Base-by-base conservation (phyloP, 2,797 vertebrate genomes). In the Chrysocyon brachyurus region DNA sequence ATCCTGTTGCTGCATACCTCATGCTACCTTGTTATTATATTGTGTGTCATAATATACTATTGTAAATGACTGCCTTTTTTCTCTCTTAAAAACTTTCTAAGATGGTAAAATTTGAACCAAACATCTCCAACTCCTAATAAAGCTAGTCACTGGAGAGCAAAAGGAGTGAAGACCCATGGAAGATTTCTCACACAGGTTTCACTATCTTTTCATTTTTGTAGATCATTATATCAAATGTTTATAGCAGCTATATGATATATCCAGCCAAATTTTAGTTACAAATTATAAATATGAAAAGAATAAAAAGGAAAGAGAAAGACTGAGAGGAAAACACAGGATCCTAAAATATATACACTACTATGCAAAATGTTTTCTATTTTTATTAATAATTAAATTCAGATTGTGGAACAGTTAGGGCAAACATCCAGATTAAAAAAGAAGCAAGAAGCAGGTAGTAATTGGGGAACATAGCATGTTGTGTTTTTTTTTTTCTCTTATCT, bases 361-460 rank as follows among this genome's bases (percentile, higher is more conserved):
- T 61, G 14, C 21, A 56, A 56, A 54, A 63, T 94, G 15, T 33
- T 93, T 91, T 73, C 14, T 56, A 46, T 79, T 86, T 87, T 91
- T 88, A 83, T 73, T 94, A 88, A 68, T 56, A 78, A 70, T 61
- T 57, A 63, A 93, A 86, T 78, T 78, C 63, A 73, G 6, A 96
- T 14, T 84, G 26, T 64, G 24, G 10, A 85, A 63, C 24, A 87
- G n/a, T 64, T 63, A 70, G 33, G 46, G 49, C 1, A 56, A 95
- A 73, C 1, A 49, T 24, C 4, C 46, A 61, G 19, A 70, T 33
- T 57, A 77, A 83, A 73, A n/a, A 12, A 54, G 86, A 91, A 14
- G 14, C 72, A 54, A 95, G 46, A 81, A 64, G 6, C 19, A 90
- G 77, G 6, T 52, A 75, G 83, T 26, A 2, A 5, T 4, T 86